Conservation (phyloP, 2,797 vertebrate species). For the Anguilla obscura region DNA sequence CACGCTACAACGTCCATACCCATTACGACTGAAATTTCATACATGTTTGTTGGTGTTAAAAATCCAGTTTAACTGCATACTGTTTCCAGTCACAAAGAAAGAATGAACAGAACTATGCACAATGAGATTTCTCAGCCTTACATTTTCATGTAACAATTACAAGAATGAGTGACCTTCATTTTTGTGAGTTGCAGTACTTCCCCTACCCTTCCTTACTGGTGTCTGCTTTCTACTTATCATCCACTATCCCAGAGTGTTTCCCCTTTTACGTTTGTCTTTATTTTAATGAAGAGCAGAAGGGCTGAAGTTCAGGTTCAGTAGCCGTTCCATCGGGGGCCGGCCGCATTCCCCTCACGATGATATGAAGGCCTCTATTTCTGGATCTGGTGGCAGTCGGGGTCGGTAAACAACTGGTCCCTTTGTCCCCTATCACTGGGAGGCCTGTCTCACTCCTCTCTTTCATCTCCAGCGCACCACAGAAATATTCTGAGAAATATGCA, state of each 20-base stretch:
- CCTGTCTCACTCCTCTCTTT: conserved; percentile 7
- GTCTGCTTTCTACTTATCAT: not conserved
- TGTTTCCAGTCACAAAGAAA: not conserved
- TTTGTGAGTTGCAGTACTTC: not conserved
- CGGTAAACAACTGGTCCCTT: conserved; percentile 24
- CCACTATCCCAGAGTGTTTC: not conserved
- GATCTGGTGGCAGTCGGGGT: conserved; percentile 1
- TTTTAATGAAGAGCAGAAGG: not conserved
- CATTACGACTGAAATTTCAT: not conserved
- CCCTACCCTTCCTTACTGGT: not conserved
- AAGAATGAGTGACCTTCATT: not conserved
- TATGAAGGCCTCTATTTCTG: not conserved
- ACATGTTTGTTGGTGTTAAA: not conserved
- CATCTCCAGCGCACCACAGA: not conserved
- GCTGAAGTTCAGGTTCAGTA: not conserved
- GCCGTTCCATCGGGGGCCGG: not conserved
- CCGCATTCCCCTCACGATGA: not conserved
- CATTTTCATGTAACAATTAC: not conserved
- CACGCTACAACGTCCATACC: not conserved
- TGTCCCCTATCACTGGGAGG: not conserved
- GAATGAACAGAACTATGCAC: not conserved
- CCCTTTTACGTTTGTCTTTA: not conserved
- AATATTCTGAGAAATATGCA: conserved; percentile 7
- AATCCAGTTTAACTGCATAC: conserved; percentile 14
- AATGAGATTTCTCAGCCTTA: not conserved